These are phyloP conservation scores for Andricus quercusramuli DNA, from an alignment of 2,888 invertebrate genomes.

Conservation along the genomic window DNA sequence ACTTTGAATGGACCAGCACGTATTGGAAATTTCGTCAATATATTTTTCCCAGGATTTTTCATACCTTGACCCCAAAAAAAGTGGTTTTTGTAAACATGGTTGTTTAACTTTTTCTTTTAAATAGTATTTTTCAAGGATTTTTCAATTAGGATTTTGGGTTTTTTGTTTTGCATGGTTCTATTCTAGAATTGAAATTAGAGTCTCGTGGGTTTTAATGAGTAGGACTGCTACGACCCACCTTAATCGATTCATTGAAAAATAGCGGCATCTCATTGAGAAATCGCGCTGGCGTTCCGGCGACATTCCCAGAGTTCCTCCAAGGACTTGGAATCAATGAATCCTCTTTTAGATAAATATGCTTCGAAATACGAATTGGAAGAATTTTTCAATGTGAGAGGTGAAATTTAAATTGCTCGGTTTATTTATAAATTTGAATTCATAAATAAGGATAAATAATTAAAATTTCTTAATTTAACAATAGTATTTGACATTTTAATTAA, in stretches of 20 bases:
- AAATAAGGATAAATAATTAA: too few species aligned
- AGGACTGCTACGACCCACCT: not conserved
- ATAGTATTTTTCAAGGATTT: not conserved
- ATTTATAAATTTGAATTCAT: too few species aligned
- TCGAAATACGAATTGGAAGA: too few species aligned
- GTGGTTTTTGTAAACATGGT: not conserved
- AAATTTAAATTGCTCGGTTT: too few species aligned
- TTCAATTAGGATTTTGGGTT: not conserved
- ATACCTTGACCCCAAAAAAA: not conserved
- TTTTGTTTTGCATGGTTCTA: not conserved
- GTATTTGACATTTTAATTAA: too few species aligned
- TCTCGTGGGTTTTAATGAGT: not conserved
- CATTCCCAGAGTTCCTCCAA: not conserved
- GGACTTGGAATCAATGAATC: too few species aligned
- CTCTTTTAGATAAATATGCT: too few species aligned
- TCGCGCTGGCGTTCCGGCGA: not conserved
- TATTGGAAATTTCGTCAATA: not conserved
- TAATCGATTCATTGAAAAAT: not conserved
- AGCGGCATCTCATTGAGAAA: not conserved
- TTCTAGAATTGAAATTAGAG: not conserved
- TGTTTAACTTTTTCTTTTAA: not conserved
- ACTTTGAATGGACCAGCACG: constrained; percentile 1
- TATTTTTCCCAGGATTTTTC: constrained; percentile 1
- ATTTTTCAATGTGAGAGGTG: too few species aligned
- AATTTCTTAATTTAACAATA: too few species aligned